A percentile compares a stretch with the other conserved stretches of the same genome.
Evolutionary conservation across 2,113 vertebrate species (phyloP).

Genomic region (Ploceus nigricollis): DNA sequence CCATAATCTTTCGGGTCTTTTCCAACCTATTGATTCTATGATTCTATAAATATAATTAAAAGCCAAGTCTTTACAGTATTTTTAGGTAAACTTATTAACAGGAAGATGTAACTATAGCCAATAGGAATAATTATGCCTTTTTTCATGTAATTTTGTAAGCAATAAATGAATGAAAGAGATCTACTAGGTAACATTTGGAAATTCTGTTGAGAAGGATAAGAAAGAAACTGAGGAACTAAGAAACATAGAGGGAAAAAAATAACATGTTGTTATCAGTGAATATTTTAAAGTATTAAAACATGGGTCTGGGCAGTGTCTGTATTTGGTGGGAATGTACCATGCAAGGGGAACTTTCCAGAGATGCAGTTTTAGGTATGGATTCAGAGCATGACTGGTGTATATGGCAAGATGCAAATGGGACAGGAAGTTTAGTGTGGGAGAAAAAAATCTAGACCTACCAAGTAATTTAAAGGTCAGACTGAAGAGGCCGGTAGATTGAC

Average conservation of each 20-base stretch:
- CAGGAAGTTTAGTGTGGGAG: neutral
- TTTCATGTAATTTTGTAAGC: neutral
- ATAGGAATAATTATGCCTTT: neutral
- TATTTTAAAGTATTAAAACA: neutral
- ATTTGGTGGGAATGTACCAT: neutral
- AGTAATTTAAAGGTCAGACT: neutral
- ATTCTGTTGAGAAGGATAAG: neutral
- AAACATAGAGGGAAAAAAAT: neutral
- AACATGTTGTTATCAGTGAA: neutral
- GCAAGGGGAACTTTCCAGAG: neutral
- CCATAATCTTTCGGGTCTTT: rapidly evolving
- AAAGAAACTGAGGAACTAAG: neutral
- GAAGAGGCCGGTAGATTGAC: neutral
- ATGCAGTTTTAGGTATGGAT: neutral
- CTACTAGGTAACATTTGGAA: neutral
- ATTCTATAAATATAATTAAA: neutral
- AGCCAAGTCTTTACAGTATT: neutral
- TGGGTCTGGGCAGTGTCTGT: neutral
- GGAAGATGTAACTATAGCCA: neutral
- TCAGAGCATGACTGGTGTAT: neutral
- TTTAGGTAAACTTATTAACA: neutral
- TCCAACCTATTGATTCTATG: neutral
- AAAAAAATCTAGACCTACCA: neutral
- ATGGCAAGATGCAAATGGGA: neutral
- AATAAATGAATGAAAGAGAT: neutral